Base-by-base conservation (phyloP, 2,888 invertebrate species). In the Cetonia aurata region DNA sequence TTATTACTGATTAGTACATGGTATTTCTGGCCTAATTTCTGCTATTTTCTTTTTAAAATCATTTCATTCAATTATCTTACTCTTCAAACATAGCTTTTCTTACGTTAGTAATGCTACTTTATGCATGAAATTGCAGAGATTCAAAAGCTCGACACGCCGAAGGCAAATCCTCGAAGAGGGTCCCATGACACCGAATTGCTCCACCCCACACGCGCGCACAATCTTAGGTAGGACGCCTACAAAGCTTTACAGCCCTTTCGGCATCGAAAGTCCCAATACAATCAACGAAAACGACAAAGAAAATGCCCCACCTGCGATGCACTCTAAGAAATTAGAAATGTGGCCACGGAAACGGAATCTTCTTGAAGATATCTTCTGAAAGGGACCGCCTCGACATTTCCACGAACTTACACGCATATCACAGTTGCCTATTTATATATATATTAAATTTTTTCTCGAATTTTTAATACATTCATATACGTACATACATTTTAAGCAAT, bases 241-340 rank as follows among this genome's bases (percentile, higher is more conserved):
- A 0, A 92, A 92, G 81, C 78, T 93, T 69, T 93, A 93, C 82
- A 92, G 92, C 76, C 93, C 93, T 0, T 93, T 93, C 78, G 89
- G 91, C 6, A 92, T 93, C 46, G 92, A 93, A 77, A 91, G 91
- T 1, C 93, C 93, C 1, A 79, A 79, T 25, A 31, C 46, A 12
- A 13, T 33, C 12, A 69, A 72, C 19, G 67, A 56, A 42, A 66
- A 17, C 42, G 68, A 71, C 15, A 75, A 75, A 33, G 75, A 75
- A 17, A 74, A 74, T 55, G 69, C 62, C 6, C 62, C 59, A 13
- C 71, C 71, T 1, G 0, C 37, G 0, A 6, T 42, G 10, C 48
- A 52, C 41, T 25, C 48, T 1, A 71, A 70, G 60, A 67, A 67
- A 15, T 9, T 67, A n/a, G 71, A 71, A 17, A 46, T 56, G 56